Conservation (phyloP, 2,888 invertebrate genomes). For the Synanthedon andrenaeformis region DNA sequence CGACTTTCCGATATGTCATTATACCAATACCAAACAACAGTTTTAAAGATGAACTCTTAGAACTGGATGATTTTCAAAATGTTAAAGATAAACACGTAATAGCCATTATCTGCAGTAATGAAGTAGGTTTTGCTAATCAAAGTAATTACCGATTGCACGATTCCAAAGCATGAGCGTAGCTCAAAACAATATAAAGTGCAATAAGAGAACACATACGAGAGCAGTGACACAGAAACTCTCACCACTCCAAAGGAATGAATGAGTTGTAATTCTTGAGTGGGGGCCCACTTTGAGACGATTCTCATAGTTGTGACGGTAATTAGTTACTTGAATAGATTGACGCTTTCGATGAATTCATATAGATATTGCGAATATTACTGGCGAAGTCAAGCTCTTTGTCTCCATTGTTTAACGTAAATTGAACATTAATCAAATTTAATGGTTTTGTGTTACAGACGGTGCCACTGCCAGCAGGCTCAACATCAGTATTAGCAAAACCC, state of each 20-base stretch:
- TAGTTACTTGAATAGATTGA: constrained; percentile 39
- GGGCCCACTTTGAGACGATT: constrained; percentile 34
- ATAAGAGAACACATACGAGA: constrained; percentile 18
- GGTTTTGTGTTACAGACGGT: constrained; percentile 73
- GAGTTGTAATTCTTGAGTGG: constrained; percentile 13
- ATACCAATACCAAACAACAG: constrained; percentile 4
- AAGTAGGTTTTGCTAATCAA: neutral
- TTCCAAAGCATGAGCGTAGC: constrained; percentile 1
- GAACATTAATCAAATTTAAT: neutral
- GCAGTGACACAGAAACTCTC: neutral
- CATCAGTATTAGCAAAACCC: constrained; percentile 82
- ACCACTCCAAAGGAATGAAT: neutral
- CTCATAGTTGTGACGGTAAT: constrained; percentile 44
- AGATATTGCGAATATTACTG: constrained; percentile 5
- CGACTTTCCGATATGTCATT: constrained; percentile 23
- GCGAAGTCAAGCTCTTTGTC: constrained; percentile 18
- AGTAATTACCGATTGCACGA: constrained; percentile 1
- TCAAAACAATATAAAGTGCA: constrained; percentile 16
- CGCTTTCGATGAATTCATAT: constrained; percentile 31
- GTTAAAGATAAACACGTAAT: neutral
- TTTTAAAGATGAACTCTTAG: neutral
- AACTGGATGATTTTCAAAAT: neutral
- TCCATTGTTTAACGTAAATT: constrained; percentile 12
- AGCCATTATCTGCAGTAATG: neutral
- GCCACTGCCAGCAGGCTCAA: constrained; percentile 75